Percentiles rank a stretch among this genome's conserved stretches.
phyloP scores from a whole-genome alignment of 2,888 invertebrate species.

The Drosophila niveifrons region DNA sequence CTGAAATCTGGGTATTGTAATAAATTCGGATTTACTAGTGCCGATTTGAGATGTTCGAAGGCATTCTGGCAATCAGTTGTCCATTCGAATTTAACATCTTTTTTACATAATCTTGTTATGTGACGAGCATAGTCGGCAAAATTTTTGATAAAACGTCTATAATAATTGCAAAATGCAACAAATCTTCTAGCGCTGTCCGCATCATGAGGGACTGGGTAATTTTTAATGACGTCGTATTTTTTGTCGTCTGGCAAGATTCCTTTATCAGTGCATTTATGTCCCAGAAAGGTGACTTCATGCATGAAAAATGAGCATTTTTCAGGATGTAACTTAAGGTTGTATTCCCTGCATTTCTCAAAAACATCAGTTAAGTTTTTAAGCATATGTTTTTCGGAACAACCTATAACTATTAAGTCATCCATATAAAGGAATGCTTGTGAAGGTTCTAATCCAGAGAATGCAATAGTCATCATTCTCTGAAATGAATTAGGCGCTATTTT shows the following conservation, averaged over 20 bases:
- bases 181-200: constrained; percentile 16
- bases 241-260: constrained; percentile 2
- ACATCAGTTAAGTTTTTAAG: constrained; percentile 3
- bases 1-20: too few relatives aligned
- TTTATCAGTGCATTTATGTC: too few relatives aligned
- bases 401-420: too few relatives aligned
- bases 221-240: constrained; percentile 12
- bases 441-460: too few relatives aligned
- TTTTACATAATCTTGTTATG: constrained; percentile 19
- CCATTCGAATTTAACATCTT: constrained; percentile 14
- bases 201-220: constrained; percentile 11
- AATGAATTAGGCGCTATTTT: too few relatives aligned
- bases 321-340: constrained; percentile 10
- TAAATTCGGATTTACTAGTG: too few relatives aligned
- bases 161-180: neutral
- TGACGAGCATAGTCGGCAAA: constrained; percentile 12
- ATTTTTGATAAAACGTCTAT: constrained; percentile 7
- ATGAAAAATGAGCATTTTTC: constrained; percentile 7
- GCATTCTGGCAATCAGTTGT: constrained; percentile 4
- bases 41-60: too few relatives aligned
- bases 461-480: too few relatives aligned
- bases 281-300: too few relatives aligned
- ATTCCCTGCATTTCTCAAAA: constrained; percentile 8
- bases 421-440: too few relatives aligned
- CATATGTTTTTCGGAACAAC: neutral